phyloP scores from a whole-genome alignment of 2,888 invertebrate genomes.

The Didymodactylos carnosus region DNA sequence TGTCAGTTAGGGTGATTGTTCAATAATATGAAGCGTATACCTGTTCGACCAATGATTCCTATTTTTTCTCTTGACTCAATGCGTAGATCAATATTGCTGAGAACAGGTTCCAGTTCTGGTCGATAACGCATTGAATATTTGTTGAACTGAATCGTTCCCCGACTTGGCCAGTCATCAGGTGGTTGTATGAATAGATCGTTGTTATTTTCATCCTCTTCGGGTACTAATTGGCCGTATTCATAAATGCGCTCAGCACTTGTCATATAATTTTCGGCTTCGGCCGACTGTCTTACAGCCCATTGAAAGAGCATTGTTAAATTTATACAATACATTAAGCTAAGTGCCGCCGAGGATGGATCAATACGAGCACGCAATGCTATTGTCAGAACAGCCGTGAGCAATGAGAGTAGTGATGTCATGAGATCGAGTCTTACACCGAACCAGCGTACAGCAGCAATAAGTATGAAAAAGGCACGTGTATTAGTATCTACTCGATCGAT shows the following conservation, averaged over 20 bases:
- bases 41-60: slow-evolving; percentile 42
- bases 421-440: slow-evolving; percentile 76
- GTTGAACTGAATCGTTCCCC: slow-evolving; percentile 27
- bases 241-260: slow-evolving; percentile 56
- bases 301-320: slow-evolving; percentile 57
- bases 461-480: slow-evolving; percentile 74
- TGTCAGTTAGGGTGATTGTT: no score
- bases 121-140: slow-evolving; percentile 48
- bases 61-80: slow-evolving; percentile 41
- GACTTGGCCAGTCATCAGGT: slow-evolving; percentile 33
- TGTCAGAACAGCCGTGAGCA: background rate
- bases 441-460: slow-evolving; percentile 68
- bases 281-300: slow-evolving; percentile 77
- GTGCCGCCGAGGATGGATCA: background rate
- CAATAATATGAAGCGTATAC: no score
- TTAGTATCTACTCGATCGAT: slow-evolving; percentile 44
- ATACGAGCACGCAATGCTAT: background rate
- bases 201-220: slow-evolving; percentile 43
- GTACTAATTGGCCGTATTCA: slow-evolving; percentile 51
- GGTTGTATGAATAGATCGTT: slow-evolving; percentile 21
- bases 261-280: slow-evolving; percentile 45
- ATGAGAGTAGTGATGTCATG: background rate
- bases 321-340: slow-evolving; percentile 30
- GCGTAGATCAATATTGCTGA: slow-evolving; percentile 39
- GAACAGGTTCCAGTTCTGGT: slow-evolving; percentile 44